Percentiles rank a stretch among this genome's conserved stretches.
phyloP scores from a whole-genome alignment of 2,113 vertebrate species.

The Menidia beryllina region DNA sequence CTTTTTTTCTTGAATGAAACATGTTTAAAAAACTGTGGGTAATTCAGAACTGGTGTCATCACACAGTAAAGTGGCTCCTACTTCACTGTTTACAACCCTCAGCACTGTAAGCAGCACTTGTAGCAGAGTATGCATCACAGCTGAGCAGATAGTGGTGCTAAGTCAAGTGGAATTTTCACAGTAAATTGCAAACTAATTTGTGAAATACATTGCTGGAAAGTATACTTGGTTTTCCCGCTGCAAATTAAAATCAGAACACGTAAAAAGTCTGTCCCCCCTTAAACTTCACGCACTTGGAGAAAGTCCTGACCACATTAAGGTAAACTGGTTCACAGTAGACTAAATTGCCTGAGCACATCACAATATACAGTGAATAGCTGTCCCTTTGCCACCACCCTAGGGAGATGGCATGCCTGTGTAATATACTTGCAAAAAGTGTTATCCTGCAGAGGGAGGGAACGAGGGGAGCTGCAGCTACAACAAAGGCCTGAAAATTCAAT shows the following conservation, averaged over 20 bases:
- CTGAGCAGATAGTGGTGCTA: background rate
- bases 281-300: slow-evolving; percentile 10
- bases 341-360: slow-evolving; percentile 25
- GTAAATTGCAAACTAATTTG: background rate
- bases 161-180: background rate
- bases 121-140: background rate
- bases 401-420: slow-evolving; percentile 20
- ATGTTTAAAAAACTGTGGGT: too few relatives aligned
- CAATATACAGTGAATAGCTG: slow-evolving; percentile 16
- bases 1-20: background rate
- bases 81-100: background rate
- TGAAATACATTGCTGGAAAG: background rate
- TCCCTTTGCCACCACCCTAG: slow-evolving; percentile 38
- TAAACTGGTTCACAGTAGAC: background rate
- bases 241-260: too few relatives aligned
- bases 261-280: slow-evolving; percentile 2
- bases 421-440: slow-evolving; percentile 24
- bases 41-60: background rate
- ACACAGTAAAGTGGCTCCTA: background rate
- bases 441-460: slow-evolving; percentile 28
- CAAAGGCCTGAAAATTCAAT: slow-evolving; percentile 51
- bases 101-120: background rate
- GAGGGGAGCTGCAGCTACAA: slow-evolving; percentile 20
- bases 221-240: background rate
- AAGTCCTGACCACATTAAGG: background rate